Evolutionary conservation across 1,140 invertebrate genomes (phyloP), one percentile per base, ranked within the genome.

Genomic region (Drosophila pandora): DNA sequence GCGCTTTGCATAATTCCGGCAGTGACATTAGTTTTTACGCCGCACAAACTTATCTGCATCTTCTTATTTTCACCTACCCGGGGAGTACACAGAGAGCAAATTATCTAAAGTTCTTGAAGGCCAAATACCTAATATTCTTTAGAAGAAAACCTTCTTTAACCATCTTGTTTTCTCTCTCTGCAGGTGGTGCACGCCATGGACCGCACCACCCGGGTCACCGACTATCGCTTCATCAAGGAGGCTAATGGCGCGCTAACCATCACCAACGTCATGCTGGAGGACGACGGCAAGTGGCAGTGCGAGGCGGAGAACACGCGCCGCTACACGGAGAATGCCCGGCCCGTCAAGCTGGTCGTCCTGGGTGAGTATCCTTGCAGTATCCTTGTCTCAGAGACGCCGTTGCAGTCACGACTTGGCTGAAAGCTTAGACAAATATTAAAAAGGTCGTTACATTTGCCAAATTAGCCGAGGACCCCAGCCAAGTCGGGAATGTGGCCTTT

Each of bases 241-340:
- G 92, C 93, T 63, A 93, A 93, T 47, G 94, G 94, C 0, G 94
- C 94, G 64, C 91, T 95, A 69, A 93, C 94, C 65, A 95, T 95
- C 68, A 94, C 94, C 68, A 95, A 94, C 84, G 94, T 95, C 9
- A 92, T 94, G 76, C 92, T 95, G 21, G 94, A 95, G 78, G 95
- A 95, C 73, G 94, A 95, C 69, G 95, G 95, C 54, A 93, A 93
- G 73, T 95, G 95, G 95, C 93, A 93, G 64, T 95, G 95, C 80
- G 94, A 94, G 63, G 92, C 95, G 6, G 94, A 95, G 75, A 93
- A 95, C 83, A 93, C 93, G 25, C 92, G 93, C 32, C 93, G 93
- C 23, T 94, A 94, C 53, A 92, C 94, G 6, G 93, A 94, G 49
- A 93, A 93, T 39, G 94, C 94, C 30, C 93, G 93, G 80, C 94